A percentile compares a stretch with the other conserved stretches of the same genome.
phyloP scores from a whole-genome alignment of 2,888 invertebrate genomes.

The Zelleria hepariella region DNA sequence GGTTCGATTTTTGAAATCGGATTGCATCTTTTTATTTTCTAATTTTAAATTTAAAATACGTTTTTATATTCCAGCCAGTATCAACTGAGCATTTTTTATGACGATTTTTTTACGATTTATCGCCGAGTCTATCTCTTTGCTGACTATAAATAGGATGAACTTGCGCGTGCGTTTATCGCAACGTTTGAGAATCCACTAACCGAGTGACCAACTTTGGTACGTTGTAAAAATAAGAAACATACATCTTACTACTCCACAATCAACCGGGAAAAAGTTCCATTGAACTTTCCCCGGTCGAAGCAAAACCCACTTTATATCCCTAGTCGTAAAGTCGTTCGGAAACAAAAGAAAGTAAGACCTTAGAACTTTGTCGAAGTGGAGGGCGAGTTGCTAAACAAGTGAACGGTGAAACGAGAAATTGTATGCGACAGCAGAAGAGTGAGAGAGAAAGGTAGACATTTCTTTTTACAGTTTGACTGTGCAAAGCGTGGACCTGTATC shows the following conservation, averaged over 20 bases:
- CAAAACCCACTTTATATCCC: constrained; percentile 15
- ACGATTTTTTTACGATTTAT: constrained; percentile 7
- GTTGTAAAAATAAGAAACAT: constrained; percentile 66
- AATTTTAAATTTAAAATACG: background rate
- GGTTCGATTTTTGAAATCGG: constrained; percentile 21
- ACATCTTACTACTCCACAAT: constrained; percentile 45
- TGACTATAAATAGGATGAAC: background rate
- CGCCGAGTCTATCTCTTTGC: background rate
- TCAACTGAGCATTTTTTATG: background rate
- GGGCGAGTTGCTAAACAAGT: constrained; percentile 62
- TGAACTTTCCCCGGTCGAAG: constrained; percentile 22
- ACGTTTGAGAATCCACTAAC: constrained; percentile 59
- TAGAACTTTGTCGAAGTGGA: constrained; percentile 42
- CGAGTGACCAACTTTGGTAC: constrained; percentile 66
- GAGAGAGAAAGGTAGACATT: constrained; percentile 47
- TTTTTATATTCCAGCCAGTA: background rate
- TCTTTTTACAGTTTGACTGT: constrained; percentile 36
- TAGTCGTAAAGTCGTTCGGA: constrained; percentile 13
- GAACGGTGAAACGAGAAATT: constrained; percentile 72
- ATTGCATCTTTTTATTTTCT: constrained; percentile 30
- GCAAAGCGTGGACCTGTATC: background rate
- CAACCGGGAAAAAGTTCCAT: constrained; percentile 36
- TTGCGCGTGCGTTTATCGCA: constrained; percentile 34
- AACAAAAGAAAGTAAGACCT: constrained; percentile 6
- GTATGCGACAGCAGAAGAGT: constrained; percentile 47